Evolutionary conservation across 2,888 invertebrate species (phyloP).

Genomic region (Drosophila limbata): DNA sequence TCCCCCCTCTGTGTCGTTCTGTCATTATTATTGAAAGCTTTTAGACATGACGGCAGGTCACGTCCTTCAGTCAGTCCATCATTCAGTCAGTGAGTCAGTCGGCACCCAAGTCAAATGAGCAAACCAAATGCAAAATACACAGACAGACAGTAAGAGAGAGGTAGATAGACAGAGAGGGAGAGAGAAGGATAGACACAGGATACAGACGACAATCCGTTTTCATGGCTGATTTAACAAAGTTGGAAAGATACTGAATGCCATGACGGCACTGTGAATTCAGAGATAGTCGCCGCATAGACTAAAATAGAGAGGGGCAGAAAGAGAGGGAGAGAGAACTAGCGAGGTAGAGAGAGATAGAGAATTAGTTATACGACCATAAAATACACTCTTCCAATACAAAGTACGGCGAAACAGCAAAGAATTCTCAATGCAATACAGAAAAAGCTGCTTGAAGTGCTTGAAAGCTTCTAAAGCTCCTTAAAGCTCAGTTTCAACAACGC

Average conservation of each 20-base stretch:
- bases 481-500: background rate
- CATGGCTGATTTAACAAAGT: constrained; percentile 80
- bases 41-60: constrained; percentile 76
- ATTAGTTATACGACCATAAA: background rate
- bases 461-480: background rate
- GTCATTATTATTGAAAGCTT: constrained; percentile 79
- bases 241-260: constrained; percentile 56
- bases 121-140: constrained; percentile 74
- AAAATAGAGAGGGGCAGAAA: constrained; percentile 8
- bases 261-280: constrained; percentile 33
- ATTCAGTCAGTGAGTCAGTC: constrained; percentile 30
- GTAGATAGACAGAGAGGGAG: background rate
- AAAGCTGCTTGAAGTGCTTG: no score
- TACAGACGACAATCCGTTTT: constrained; percentile 75
- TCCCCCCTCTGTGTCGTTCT: background rate
- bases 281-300: constrained; percentile 22
- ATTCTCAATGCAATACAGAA: background rate
- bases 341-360: background rate
- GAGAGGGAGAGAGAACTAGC: background rate
- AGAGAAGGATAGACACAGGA: constrained; percentile 19
- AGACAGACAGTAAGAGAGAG: constrained; percentile 33
- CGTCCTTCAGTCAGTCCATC: constrained; percentile 50
- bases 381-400: constrained; percentile 7
- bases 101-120: constrained; percentile 67
- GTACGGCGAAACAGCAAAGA: no score